Evolutionary conservation across 2,797 vertebrate genomes (phyloP), one percentile per base, ranked within the genome.

Genomic region (Austrolebias charrua): DNA sequence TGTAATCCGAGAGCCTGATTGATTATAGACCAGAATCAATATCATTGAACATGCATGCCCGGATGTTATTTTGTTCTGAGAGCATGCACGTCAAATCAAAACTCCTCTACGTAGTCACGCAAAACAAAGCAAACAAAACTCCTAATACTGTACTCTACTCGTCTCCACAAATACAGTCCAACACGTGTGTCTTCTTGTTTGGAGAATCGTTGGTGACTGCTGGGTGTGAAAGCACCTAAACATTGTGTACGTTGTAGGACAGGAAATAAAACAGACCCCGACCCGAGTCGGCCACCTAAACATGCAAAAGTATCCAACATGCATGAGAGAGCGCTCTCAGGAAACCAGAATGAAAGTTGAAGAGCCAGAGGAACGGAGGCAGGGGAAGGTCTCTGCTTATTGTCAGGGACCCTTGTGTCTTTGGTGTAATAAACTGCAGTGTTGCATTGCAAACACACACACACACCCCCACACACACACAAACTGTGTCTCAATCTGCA

Each of bases 11-110:
- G 66, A 71, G 69, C 28, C 6, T 14, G 19, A 84, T 87, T 38
- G 66, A 86, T 81, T 70, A 78, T 66, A 60, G 73, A 20, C 60
- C 12, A 0, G 12, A 65, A 88, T 89, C 87, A 89, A 88, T 88
- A 80, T 18, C 43, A 69, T 66, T 51, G 73, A 83, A 82, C 75
- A 74, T 48, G 73, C 51, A 63, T 67, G 71, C 50, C 54, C 35
- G 49, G 73, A 78, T 81, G 63, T 74, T 69, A 79, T 71, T 40
- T 70, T 62, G 52, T 55, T 68, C 45, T 38, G 42, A 69, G 18
- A 2, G 5, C 12, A 28, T 11, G 13, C 56, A 52, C 13, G 15
- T 16, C 12, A 46, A 38, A 33, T 18, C 15, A 0, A 2, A 51
- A 49, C 16, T 54, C 29, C 24, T 56, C 40, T 14, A 5, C 19